A percentile compares a stretch with the other conserved stretches of the same genome.
Conservation (phyloP, 2,113 vertebrate species). For the Oryctolagus cuniculus region DNA sequence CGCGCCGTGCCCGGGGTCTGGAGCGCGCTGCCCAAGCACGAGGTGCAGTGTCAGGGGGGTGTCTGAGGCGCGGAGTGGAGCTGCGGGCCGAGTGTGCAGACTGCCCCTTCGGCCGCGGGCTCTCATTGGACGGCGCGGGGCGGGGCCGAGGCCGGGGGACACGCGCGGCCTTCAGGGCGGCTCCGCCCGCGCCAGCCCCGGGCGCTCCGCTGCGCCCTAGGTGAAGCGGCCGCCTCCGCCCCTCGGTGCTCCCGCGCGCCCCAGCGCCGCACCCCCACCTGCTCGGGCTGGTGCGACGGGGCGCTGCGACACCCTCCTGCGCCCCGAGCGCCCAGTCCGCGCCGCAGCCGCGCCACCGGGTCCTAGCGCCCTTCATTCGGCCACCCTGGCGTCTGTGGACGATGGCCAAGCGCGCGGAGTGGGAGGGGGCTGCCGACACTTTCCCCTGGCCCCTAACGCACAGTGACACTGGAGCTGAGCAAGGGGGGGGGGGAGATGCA, state of each 20-base stretch:
- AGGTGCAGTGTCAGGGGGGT: conserved; percentile 48
- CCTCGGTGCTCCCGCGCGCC: background rate
- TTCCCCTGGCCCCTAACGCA: background rate
- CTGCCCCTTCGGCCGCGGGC: conserved; percentile 65
- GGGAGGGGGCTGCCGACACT: background rate
- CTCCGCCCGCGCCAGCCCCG: conserved; percentile 72
- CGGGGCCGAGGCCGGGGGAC: conserved; percentile 74
- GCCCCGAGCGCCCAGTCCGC: conserved; percentile 42
- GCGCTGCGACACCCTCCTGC: background rate
- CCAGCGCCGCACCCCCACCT: conserved; percentile 70
- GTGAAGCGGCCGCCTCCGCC: conserved; percentile 71
- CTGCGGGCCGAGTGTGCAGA: conserved; percentile 63
- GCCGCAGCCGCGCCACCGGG: conserved; percentile 72
- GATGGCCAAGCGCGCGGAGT: background rate
- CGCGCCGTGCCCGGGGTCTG: background rate
- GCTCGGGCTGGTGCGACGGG: background rate
- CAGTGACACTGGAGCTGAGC: background rate
- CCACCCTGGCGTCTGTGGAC: background rate
- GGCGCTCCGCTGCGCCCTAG: conserved; percentile 48
- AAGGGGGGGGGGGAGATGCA: background rate
- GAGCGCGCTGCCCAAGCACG: conserved; percentile 1
- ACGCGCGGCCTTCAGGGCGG: conserved; percentile 69
- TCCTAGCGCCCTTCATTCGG: conserved; percentile 79
- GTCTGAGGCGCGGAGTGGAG: conserved; percentile 32
- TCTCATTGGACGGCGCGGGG: conserved; percentile 82